Percentiles rank a stretch among this genome's conserved stretches.
These are phyloP conservation scores for Spisula subtruncata DNA, from an alignment of 2,888 invertebrate genomes.

Conservation along the genomic window DNA sequence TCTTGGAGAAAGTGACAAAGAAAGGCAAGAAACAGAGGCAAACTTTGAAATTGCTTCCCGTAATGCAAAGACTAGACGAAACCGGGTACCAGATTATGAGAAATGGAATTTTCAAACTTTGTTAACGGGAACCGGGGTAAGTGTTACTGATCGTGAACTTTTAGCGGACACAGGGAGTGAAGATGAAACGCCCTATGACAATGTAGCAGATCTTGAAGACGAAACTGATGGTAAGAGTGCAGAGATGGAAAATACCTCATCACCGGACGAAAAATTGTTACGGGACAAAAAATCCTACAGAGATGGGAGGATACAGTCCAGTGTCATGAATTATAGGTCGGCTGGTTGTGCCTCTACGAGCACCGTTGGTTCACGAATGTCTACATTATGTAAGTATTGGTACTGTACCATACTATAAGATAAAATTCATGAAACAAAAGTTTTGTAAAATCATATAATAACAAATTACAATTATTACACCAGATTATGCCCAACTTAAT, in stretches of 20 bases:
- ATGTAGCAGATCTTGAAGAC: constrained; percentile 45
- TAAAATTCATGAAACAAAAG: neutral
- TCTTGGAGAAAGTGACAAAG: constrained; percentile 5
- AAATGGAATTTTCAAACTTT: constrained; percentile 73
- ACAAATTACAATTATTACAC: too few relatives aligned
- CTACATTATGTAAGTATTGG: constrained; percentile 65
- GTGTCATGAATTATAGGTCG: neutral
- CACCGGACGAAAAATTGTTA: constrained; percentile 54
- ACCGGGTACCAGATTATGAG: constrained; percentile 70
- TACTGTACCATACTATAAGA: too few relatives aligned
- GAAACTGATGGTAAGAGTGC: constrained; percentile 51
- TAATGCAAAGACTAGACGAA: constrained; percentile 27
- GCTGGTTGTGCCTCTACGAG: constrained; percentile 41
- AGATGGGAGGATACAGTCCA: neutral
- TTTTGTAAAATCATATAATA: too few relatives aligned
- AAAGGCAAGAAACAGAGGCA: neutral
- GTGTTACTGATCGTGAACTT: constrained; percentile 61
- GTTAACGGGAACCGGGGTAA: constrained; percentile 65
- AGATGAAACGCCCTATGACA: constrained; percentile 64
- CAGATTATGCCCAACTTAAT: too few relatives aligned
- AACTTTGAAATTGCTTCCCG: neutral
- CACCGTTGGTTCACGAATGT: constrained; percentile 45
- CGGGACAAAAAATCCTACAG: neutral
- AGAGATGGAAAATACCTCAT: constrained; percentile 30
- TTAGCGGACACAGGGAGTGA: constrained; percentile 66